Evolutionary conservation across 2,888 invertebrate genomes (phyloP).

Genomic region (Melanostoma mellinum): DNA sequence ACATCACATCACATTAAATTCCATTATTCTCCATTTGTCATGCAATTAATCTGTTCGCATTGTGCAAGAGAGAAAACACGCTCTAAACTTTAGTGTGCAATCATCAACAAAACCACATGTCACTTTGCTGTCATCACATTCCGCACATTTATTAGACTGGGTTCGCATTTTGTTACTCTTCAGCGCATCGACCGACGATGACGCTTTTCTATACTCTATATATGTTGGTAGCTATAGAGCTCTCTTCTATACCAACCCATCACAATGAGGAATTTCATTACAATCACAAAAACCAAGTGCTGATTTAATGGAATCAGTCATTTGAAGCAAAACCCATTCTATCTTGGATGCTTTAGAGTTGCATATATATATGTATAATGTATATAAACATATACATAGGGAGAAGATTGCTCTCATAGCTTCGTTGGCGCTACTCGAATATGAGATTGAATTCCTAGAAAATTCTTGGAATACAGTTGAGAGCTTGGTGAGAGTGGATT

Average conservation of each 20-base stretch:
- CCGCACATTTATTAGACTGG: slow-evolving; percentile 63
- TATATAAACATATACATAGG: neutral
- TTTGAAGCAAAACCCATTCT: slow-evolving; percentile 43
- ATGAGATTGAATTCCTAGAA: slow-evolving; percentile 60
- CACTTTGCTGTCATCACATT: slow-evolving; percentile 70
- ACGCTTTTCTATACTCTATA: slow-evolving; percentile 2
- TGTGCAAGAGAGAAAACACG: slow-evolving; percentile 31
- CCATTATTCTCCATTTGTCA: slow-evolving; percentile 60
- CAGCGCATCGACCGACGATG: slow-evolving; percentile 17
- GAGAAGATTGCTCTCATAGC: neutral
- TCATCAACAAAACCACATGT: slow-evolving; percentile 70
- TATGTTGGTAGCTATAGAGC: slow-evolving; percentile 8
- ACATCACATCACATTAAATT: slow-evolving; percentile 34
- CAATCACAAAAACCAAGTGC: slow-evolving; percentile 71
- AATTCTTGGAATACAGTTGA: slow-evolving; percentile 37
- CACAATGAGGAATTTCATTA: slow-evolving; percentile 64
- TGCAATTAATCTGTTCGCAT: slow-evolving; percentile 62
- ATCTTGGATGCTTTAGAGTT: neutral
- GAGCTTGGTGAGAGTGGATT: neutral
- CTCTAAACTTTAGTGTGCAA: slow-evolving; percentile 64
- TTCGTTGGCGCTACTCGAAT: neutral
- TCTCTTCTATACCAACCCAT: slow-evolving; percentile 4
- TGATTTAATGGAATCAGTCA: slow-evolving; percentile 71
- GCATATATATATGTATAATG: slow-evolving; percentile 1
- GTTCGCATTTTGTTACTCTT: slow-evolving; percentile 17